phyloP scores from a whole-genome alignment of 2,888 invertebrate species.

The Tachina fera region DNA sequence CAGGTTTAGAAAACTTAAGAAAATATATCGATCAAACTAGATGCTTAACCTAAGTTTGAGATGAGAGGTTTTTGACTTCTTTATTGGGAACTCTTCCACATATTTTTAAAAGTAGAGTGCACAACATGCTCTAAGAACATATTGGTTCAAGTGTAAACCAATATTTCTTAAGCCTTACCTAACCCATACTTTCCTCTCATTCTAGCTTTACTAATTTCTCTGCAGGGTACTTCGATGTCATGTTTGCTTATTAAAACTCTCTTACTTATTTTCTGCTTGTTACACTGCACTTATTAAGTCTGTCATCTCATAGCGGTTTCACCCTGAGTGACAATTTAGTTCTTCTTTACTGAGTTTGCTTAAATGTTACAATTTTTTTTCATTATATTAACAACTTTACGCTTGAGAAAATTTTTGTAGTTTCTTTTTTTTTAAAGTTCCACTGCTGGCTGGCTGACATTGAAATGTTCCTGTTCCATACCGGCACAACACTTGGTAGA shows the following conservation, averaged over 20 bases:
- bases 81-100: too few relatives aligned
- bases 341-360: slow-evolving; percentile 51
- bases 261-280: slow-evolving; percentile 29
- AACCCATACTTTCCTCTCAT: not conserved
- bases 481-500: slow-evolving; percentile 44
- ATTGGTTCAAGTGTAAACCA: too few relatives aligned
- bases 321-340: slow-evolving; percentile 69
- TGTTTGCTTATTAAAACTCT: not conserved
- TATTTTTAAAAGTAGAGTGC: too few relatives aligned
- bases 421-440: slow-evolving; percentile 26
- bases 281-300: slow-evolving; percentile 37
- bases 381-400: slow-evolving; percentile 64
- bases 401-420: slow-evolving; percentile 63
- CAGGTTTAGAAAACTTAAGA: too few relatives aligned
- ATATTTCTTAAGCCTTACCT: too few relatives aligned
- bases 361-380: slow-evolving; percentile 38
- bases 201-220: not conserved
- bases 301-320: slow-evolving; percentile 47
- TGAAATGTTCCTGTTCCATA: slow-evolving; percentile 70
- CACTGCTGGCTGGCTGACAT: slow-evolving; percentile 57
- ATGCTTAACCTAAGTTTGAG: too few relatives aligned
- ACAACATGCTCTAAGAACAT: too few relatives aligned
- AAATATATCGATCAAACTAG: too few relatives aligned
- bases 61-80: too few relatives aligned
- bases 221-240: slow-evolving; percentile 18